These are phyloP conservation scores for Drosophila rellima DNA, from an alignment of 2,888 invertebrate species.

Conservation along the genomic window DNA sequence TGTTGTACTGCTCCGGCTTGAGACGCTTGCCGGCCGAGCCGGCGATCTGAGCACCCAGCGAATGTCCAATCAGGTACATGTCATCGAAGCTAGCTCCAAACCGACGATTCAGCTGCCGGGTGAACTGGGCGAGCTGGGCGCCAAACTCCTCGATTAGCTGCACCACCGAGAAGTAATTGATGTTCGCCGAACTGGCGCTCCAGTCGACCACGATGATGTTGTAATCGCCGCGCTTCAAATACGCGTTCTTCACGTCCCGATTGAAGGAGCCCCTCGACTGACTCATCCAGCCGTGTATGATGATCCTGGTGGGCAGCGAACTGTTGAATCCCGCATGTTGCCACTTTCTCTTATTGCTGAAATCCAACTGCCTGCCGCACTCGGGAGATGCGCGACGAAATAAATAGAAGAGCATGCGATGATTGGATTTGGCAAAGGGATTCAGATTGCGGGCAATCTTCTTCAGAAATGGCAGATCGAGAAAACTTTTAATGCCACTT, in stretches of 20 bases:
- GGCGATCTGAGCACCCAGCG: constrained; percentile 84
- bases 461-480: constrained; percentile 73
- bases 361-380: constrained; percentile 70
- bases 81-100: constrained; percentile 61
- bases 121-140: constrained; percentile 73
- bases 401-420: constrained; percentile 78
- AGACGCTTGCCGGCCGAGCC: constrained; percentile 82
- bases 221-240: constrained; percentile 70
- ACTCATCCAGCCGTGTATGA: constrained; percentile 84
- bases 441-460: constrained; percentile 77
- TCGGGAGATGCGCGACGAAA: constrained; percentile 73
- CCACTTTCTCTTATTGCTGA: constrained; percentile 57
- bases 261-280: constrained; percentile 80
- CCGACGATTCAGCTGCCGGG: constrained; percentile 68
- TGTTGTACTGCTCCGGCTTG: constrained; percentile 73
- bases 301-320: constrained; percentile 77
- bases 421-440: constrained; percentile 62
- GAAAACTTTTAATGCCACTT: constrained; percentile 64
- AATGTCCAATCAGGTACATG: constrained; percentile 84
- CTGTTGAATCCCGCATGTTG: constrained; percentile 70
- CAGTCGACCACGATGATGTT: constrained; percentile 83
- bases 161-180: constrained; percentile 81
- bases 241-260: constrained; percentile 78
- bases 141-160: constrained; percentile 76
- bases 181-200: constrained; percentile 78